Base-by-base conservation (phyloP, 2,888 invertebrate genomes). In the Acanthosepion esculentum region DNA sequence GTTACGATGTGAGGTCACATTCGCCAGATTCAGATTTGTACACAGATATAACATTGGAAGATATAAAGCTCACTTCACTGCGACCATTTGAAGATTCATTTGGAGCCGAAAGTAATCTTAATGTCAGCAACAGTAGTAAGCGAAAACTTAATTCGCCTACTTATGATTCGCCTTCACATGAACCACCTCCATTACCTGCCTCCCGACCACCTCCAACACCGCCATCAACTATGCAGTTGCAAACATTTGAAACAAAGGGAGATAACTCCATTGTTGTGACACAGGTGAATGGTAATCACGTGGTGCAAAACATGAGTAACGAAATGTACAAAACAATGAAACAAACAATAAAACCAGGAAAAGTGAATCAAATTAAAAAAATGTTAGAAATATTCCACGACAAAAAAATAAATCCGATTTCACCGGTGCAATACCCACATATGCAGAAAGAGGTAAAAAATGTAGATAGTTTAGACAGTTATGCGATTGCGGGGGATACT, bases 251-350 rank as follows among this genome's bases (percentile, higher is more conserved):
- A 78, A 29, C 15, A 78, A n/a, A 92, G 15, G 92, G 92, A 92
- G n/a, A 50, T 50, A n/a, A 26, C 50, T 15, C 20, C 93, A 93
- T 18, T 93, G 26, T 15, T 48, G 26, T 29, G 26, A 48, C n/a
- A 48, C 48, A 93, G 18, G 29, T 93, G 18, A 48, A 93, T 50
- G 93, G 50, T 8, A 93, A 93, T 33, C 93, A 93, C n/a, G 48
- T 93, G 33, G 93, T 93, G 26, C 93, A 93, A 29, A n/a, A 48
- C 20, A 29, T 94, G 59, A 94, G 48, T 48, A 59, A 94, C 4
- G 94, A 94, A 53, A 94, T 94, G 94, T 64, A 94, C 33, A 94
- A 94, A 59, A 94, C 94, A 59, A 55, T 94, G 94, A 94, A 94
- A n/a, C 18, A 64, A 55, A 23, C 55, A 48, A 94, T 94, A 48